Base-by-base conservation (phyloP, 2,888 invertebrate genomes). In the Norana najaformis region DNA sequence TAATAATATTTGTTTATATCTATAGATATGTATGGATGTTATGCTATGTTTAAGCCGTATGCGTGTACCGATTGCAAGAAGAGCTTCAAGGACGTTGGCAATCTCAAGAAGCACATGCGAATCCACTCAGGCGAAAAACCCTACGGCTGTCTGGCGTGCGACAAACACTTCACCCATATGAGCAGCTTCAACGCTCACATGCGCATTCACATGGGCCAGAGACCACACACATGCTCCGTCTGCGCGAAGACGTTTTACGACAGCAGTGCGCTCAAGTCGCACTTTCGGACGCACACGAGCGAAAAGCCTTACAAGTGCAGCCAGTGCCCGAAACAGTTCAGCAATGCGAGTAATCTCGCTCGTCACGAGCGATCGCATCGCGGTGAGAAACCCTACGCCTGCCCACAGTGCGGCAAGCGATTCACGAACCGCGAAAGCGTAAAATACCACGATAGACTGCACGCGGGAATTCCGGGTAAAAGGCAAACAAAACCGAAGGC, bases 351-450 rank as follows among this genome's bases (percentile, higher is more conserved):
- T 0, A 98, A 98, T 95, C 96, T 98, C 90, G 97, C 98, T 95
- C 98, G 97, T 38, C 98, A 98, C 95, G 98, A 98, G 97, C 98
- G 98, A 95, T 98, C 98, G 53, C 98, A 98, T 96, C 98, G 97
- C 93, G 98, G 98, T 4, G 97, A 97, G 90, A 98, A 98, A 98
- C 98, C 98, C 0, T 98, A 97, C 96, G 97, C 98, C 94, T 98
- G 98, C 94, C 97, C 97, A 95, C 97, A 98, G 93, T 98, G 98
- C 95, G 97, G 97, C 92, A 96, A 98, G 94, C 98, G 98, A n/a
- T 98, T 98, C 96, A 98, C 98, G 92, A 98, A 98, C 95, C 98
- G 98, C 94, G 98, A 98, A 91, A 98, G 98, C 95, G 96, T 98
- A 92, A 98, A 98, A 95, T 98, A 98, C 95, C 98, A 98, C 95